Base-by-base conservation (phyloP, 2,797 vertebrate genomes). In the Pangasius mekongensis region DNA sequence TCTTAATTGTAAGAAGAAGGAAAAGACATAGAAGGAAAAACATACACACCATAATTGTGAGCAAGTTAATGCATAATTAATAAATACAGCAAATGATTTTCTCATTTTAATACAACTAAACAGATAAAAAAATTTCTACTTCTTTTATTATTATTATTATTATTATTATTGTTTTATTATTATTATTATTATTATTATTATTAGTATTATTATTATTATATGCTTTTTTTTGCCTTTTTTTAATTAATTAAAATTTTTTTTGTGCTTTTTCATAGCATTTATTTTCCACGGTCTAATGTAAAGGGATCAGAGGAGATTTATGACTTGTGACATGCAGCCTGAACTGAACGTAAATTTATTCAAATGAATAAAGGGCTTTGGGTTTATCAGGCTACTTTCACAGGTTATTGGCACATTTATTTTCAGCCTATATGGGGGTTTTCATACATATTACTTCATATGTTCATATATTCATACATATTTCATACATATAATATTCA, bases 291-390 rank as follows among this genome's bases (percentile, higher is more conserved):
- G 49, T 60, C 33, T 39, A 82, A 60, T 36, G 58, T 36, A 36
- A 80, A 62, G 11, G 2, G 27, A 60, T 43, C 81, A 14, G 36
- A n/a, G 27, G 14, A 30, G 62, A 64, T 83, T 83, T 83, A 49
- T 49, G n/a, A 60, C 56, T 27, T 60, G 22, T 60, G 77, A 36
- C 77, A 80, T 10, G 52, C 54, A 58, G 54, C n/a, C 77, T 36
- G 77, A 54, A 80, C 77, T 27, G 33, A 83, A 83, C 6, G 1
- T 62, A 83, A 47, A 83, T 62, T 62, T 83, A 83, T 83, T 47
- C n/a, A 62, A 47, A 64, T 66, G 60, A 66, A 49, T 66, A 18
- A 66, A 83, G 39, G 60, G 81, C 27, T 47, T 83, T 49, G 8
- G 36, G 14, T 83, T 83, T 83, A 83, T 66, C 6, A 20, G 43